These are phyloP conservation scores for Vanacampus margaritifer DNA, from an alignment of 2,113 vertebrate species.

Conservation along the genomic window DNA sequence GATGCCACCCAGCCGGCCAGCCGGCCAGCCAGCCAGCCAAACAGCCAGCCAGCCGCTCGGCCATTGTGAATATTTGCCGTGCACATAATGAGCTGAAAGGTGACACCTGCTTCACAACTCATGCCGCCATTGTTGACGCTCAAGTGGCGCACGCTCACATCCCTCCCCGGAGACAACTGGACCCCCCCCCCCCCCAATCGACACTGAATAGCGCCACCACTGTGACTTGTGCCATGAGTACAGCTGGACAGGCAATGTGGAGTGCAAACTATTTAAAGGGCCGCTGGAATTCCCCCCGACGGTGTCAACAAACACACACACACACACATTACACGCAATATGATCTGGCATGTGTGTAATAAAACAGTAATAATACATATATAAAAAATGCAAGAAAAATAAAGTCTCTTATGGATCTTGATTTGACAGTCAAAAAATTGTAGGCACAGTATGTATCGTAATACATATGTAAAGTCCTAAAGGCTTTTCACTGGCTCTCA, in stretches of 20 bases:
- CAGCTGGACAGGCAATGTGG: constrained; percentile 68
- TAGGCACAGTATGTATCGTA: too few species aligned
- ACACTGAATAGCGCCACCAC: constrained; percentile 68
- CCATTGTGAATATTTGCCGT: constrained; percentile 72
- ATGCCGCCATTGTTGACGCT: constrained; percentile 67
- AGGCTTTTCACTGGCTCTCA: too few species aligned
- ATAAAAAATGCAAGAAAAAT: too few species aligned
- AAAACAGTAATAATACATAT: neutral
- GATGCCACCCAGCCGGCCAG: constrained; percentile 63
- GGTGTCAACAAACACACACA: constrained; percentile 63
- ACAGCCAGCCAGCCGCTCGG: constrained; percentile 27
- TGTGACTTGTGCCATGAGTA: constrained; percentile 64
- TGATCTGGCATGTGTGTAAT: neutral
- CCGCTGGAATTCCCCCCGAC: constrained; percentile 72
- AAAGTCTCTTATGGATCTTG: too few species aligned
- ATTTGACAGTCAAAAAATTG: too few species aligned
- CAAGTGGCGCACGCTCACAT: constrained; percentile 66
- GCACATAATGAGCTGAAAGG: constrained; percentile 71
- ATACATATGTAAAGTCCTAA: too few species aligned
- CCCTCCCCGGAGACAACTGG: constrained; percentile 53
- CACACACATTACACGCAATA: constrained; percentile 36
- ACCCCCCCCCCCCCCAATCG: constrained; percentile 49
- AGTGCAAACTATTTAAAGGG: constrained; percentile 68
- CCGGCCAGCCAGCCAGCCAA: constrained; percentile 60
- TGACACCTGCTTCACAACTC: constrained; percentile 65